phyloP scores from a whole-genome alignment of 1,140 invertebrate genomes.

The Maconellicoccus hirsutus region DNA sequence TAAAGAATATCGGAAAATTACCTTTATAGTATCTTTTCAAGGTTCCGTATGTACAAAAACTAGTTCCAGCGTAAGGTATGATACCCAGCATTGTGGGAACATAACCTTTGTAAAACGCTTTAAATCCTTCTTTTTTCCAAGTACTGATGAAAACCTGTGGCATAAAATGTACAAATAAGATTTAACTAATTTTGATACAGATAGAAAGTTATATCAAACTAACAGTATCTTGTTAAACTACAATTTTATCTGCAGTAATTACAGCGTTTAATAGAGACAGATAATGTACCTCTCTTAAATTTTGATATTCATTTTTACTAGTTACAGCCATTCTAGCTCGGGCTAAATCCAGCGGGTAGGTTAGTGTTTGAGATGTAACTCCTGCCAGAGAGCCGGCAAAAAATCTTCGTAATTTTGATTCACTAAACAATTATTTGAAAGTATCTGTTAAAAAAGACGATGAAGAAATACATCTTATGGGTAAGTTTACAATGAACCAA shows the following conservation, averaged over 20 bases:
- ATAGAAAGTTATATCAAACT: slow-evolving; percentile 23
- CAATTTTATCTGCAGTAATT: no score
- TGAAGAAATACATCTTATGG: no score
- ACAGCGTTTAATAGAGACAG: no score
- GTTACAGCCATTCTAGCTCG: slow-evolving; percentile 97
- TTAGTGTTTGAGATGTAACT: slow-evolving; percentile 80
- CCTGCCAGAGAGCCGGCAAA: slow-evolving; percentile 87
- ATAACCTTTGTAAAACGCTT: slow-evolving; percentile 75
- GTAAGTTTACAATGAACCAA: no score
- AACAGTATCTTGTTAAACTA: no score
- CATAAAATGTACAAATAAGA: slow-evolving; percentile 26
- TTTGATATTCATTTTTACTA: slow-evolving; percentile 54
- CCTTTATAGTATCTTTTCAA: slow-evolving; percentile 71
- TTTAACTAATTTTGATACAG: slow-evolving; percentile 20
- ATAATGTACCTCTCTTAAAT: slow-evolving; percentile 40
- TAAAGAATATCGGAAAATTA: no score
- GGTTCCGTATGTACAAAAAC: slow-evolving; percentile 95
- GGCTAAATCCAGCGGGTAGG: slow-evolving; percentile 93
- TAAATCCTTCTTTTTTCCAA: slow-evolving; percentile 63
- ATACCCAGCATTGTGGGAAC: slow-evolving; percentile 84
- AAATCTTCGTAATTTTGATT: slow-evolving; percentile 42
- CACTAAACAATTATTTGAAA: no score
- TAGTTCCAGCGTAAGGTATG: slow-evolving; percentile 92
- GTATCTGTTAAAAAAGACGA: no score
- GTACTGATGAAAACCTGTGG: slow-evolving; percentile 71